These are phyloP conservation scores for Rhabdomys pumilio DNA, from an alignment of 2,797 vertebrate genomes.

Conservation along the genomic window DNA sequence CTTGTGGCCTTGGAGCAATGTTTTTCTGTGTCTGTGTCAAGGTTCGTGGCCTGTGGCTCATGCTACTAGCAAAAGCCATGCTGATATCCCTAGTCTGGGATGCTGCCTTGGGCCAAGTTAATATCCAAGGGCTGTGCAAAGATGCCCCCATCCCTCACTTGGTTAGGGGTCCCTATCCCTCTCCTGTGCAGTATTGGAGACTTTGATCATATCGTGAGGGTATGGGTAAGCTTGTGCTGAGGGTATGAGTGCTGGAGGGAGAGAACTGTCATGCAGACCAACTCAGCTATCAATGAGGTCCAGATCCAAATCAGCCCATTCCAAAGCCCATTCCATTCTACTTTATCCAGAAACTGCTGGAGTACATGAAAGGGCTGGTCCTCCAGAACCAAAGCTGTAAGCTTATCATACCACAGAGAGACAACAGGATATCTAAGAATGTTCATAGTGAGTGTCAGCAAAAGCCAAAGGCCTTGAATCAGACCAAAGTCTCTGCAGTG, in stretches of 20 bases:
- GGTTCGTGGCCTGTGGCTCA: not conserved
- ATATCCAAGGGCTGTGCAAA: not conserved
- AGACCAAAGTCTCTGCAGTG: not conserved
- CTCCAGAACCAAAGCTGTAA: not conserved
- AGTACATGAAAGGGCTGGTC: not conserved
- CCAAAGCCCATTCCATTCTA: not conserved
- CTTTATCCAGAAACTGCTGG: not conserved
- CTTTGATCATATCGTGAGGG: not conserved
- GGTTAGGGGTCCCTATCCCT: rapidly evolving
- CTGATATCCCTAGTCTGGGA: not conserved
- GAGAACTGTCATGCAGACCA: not conserved
- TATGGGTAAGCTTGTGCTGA: not conserved
- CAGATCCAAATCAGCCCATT: not conserved
- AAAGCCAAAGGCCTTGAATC: not conserved
- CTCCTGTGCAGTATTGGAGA: not conserved
- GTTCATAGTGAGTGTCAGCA: not conserved
- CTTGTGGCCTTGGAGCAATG: not conserved
- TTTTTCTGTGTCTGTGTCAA: not conserved
- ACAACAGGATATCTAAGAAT: not conserved
- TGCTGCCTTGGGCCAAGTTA: not conserved
- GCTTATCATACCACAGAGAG: not conserved
- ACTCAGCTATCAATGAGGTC: not conserved
- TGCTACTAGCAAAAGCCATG: not conserved
- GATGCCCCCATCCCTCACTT: rapidly evolving
- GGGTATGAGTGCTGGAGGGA: not conserved